These are phyloP conservation scores for Eubasilissa regina DNA, from an alignment of 1,140 invertebrate genomes.

Conservation along the genomic window DNA sequence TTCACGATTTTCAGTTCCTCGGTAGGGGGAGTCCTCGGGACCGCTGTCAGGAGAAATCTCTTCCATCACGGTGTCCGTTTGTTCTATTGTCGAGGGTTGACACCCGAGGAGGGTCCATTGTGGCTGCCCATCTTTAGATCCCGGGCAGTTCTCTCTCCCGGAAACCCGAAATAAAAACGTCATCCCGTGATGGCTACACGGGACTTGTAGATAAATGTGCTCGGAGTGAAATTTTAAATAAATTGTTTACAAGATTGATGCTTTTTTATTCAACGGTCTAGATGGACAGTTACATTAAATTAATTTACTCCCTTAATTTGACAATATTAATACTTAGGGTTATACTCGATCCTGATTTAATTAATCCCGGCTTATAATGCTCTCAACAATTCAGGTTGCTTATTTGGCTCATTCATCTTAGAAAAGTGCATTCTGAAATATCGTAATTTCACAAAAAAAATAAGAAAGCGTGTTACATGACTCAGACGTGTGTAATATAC, in stretches of 20 bases:
- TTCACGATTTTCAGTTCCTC: neutral
- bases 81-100: conserved; percentile 35
- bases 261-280: neutral
- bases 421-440: too few relatives aligned
- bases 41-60: conserved; percentile 36
- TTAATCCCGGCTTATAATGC: too few relatives aligned
- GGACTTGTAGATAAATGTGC: conserved; percentile 23
- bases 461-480: too few relatives aligned
- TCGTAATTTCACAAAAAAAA: too few relatives aligned
- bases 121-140: neutral
- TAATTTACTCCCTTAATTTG: too few relatives aligned
- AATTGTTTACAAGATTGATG: conserved; percentile 35
- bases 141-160: neutral
- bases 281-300: too few relatives aligned
- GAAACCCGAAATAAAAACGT: conserved; percentile 22
- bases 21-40: neutral
- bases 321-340: too few relatives aligned
- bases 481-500: too few relatives aligned
- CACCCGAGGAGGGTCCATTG: conserved; percentile 39
- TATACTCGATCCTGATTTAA: too few relatives aligned
- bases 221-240: conserved; percentile 33
- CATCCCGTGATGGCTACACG: conserved; percentile 10
- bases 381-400: too few relatives aligned
- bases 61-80: conserved; percentile 33
- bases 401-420: too few relatives aligned